phyloP scores from a whole-genome alignment of 2,113 vertebrate genomes.

The Bubo scandiacus region DNA sequence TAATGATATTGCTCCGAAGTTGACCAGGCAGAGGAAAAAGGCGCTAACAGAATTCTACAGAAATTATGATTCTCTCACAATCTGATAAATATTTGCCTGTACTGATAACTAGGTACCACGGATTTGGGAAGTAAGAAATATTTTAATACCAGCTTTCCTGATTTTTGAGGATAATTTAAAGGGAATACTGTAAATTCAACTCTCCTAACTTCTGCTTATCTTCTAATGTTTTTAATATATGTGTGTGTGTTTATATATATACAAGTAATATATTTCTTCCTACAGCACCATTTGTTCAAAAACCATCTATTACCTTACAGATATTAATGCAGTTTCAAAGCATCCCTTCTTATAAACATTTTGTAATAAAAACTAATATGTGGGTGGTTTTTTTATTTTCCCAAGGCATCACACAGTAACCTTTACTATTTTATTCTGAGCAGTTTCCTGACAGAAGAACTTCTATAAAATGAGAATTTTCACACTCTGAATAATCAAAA shows the following conservation, averaged over 20 bases:
- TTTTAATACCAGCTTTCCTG: not conserved
- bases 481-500: not conserved
- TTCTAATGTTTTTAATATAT: not conserved
- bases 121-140: not conserved
- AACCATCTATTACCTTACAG: not conserved
- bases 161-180: not conserved
- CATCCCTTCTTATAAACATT: not conserved
- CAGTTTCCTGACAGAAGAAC: not conserved
- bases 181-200: not conserved
- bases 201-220: not conserved
- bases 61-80: not conserved
- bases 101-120: not conserved
- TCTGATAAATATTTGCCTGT: not conserved
- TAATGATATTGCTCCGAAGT: not conserved
- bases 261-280: not conserved
- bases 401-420: not conserved
- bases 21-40: not conserved
- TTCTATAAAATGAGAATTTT: constrained; percentile 6
- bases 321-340: not conserved
- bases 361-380: not conserved
- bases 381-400: not conserved
- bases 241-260: too few species aligned
- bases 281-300: not conserved
- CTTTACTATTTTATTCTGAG: not conserved
- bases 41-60: not conserved